These are phyloP conservation scores for Brachyhypopomus occidentalis DNA, from an alignment of 2,113 vertebrate genomes.

Conservation along the genomic window DNA sequence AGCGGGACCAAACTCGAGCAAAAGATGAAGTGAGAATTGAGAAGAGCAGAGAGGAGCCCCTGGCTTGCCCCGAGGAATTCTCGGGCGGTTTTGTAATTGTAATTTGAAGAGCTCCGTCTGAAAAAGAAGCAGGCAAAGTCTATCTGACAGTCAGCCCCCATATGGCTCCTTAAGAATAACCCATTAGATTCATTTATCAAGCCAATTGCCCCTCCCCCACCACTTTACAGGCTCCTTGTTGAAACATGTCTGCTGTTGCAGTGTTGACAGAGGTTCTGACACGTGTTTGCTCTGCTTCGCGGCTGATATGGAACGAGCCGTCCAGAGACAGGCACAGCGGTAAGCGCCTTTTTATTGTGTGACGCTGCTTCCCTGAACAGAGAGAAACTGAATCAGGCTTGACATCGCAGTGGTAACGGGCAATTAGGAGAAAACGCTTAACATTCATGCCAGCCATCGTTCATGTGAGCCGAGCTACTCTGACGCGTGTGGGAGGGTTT, in stretches of 20 bases:
- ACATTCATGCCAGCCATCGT: background rate
- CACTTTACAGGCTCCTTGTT: slow-evolving; percentile 43
- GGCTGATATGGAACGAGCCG: slow-evolving; percentile 47
- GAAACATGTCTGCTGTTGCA: slow-evolving; percentile 54
- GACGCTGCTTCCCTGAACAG: slow-evolving; percentile 8
- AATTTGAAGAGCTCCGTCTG: background rate
- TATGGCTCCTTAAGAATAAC: background rate
- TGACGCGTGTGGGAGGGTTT: background rate
- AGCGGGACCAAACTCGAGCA: slow-evolving; percentile 43
- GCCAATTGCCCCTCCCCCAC: slow-evolving; percentile 24
- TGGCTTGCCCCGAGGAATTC: slow-evolving; percentile 1
- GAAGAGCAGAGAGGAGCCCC: background rate
- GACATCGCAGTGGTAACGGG: background rate
- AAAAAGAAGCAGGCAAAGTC: slow-evolving; percentile 8
- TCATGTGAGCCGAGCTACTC: background rate
- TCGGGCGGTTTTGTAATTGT: slow-evolving; percentile 1
- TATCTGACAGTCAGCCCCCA: slow-evolving; percentile 22
- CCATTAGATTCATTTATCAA: slow-evolving; percentile 49
- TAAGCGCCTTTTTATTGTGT: slow-evolving; percentile 11
- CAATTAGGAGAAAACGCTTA: background rate
- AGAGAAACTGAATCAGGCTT: background rate
- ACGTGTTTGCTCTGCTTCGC: slow-evolving; percentile 49
- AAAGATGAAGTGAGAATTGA: background rate
- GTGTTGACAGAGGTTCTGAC: slow-evolving; percentile 49
- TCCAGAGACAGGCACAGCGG: slow-evolving; percentile 12